Conservation (phyloP, 1,140 invertebrate species). For the Sitobion miscanthi region DNA sequence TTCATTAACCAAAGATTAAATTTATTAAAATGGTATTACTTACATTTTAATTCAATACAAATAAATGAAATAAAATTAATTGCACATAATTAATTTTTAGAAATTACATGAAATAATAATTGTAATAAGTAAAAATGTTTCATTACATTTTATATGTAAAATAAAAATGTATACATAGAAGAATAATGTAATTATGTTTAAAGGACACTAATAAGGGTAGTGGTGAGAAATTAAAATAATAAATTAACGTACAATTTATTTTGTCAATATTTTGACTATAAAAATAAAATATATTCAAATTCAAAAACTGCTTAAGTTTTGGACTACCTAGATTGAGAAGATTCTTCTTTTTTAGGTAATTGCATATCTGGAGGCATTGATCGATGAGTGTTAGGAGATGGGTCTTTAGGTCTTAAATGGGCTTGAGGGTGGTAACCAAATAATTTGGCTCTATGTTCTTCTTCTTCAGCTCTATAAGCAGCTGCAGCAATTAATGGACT, state of each 20-base stretch:
- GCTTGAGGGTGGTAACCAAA: conserved; percentile 71
- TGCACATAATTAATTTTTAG: conserved; percentile 34
- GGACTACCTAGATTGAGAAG: conserved; percentile 59
- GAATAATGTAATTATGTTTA: background rate
- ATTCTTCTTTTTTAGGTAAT: conserved; percentile 59
- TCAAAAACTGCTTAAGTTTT: background rate
- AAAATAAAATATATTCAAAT: conserved; percentile 17
- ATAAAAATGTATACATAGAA: conserved; percentile 16
- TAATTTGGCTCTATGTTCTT: conserved; percentile 74
- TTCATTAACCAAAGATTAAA: background rate
- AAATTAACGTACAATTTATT: background rate
- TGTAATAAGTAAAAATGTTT: conserved; percentile 14
- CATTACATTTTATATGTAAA: conserved; percentile 2
- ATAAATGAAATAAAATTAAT: conserved; percentile 16
- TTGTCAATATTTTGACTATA: background rate
- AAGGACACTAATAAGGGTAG: background rate
- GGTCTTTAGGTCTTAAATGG: conserved; percentile 58
- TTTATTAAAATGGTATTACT: conserved; percentile 20
- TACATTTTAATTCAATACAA: background rate
- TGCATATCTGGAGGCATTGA: conserved; percentile 55
- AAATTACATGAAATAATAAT: conserved; percentile 31
- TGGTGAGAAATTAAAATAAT: background rate
- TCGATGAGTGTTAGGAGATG: conserved; percentile 56
- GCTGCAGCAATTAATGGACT: conserved; percentile 60
- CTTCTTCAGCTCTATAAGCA: conserved; percentile 65